Evolutionary conservation across 2,888 invertebrate species (phyloP), one percentile per base, ranked within the genome.

Genomic region (Chrysolina oricalcia): DNA sequence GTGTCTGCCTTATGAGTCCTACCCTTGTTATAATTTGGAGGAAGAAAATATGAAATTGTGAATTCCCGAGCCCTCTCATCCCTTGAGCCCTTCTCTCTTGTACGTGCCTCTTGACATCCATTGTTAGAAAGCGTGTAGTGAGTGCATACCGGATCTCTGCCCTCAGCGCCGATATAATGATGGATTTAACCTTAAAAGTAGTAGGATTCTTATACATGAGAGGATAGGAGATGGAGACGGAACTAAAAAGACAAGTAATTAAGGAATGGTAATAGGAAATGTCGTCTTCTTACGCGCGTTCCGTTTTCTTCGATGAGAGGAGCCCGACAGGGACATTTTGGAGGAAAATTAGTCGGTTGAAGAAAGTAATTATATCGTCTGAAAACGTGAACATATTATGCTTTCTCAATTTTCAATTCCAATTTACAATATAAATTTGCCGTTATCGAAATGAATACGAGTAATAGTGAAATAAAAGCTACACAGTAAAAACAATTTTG

Each of bases 21-120:
- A 77, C 79, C 80, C 80, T 79, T 80, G 79, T 78, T 80, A 79
- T 74, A 80, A 75, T 80, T 78, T 71, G 69, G 70, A 77, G 77
- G 50, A 72, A 77, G 76, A 74, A 79, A 79, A 80, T 79, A 80
- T 80, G 80, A 80, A 80, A 79, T 77, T 79, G 80, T 76, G 76
- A 79, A 76, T 75, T 71, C 75, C 72, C 68, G 62, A 70, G 70
- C 78, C 78, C 79, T 73, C 74, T 76, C 81, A 82, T 83, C 84
- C 83, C 82, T 82, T 80, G 81, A 82, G 82, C 81, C 83, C 84
- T 82, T 74, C 80, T 82, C 80, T 78, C 82, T 82, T 84, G 86
- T 88, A 87, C 87, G 86, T 87, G 87, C 87, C 87, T 88, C 88
- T 88, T 88, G 87, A 88, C 87, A 87, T 88, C 88, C 86, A 88